Percentiles rank a stretch among this genome's conserved stretches.
Conservation (phyloP, 2,888 invertebrate species). For the Nasonovia ribisnigri region DNA sequence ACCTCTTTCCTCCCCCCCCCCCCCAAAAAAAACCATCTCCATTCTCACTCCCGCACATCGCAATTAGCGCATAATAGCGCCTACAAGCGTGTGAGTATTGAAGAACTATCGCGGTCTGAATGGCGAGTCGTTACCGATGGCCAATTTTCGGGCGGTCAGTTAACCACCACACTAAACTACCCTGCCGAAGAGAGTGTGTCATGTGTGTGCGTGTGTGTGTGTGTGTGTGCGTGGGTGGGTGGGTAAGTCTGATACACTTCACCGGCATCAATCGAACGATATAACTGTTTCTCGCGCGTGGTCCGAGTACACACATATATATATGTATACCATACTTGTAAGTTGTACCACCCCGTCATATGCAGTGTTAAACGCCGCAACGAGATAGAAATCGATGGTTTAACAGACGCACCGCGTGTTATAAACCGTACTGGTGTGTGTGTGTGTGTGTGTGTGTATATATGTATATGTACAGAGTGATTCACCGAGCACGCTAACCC, state of each 20-base stretch:
- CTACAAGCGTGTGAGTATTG: not conserved
- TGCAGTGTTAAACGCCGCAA: constrained; percentile 5
- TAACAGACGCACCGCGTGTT: constrained; percentile 1
- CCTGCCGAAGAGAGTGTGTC: not conserved
- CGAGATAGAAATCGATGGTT: constrained; percentile 10
- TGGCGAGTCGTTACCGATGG: constrained; percentile 59
- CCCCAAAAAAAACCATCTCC: not conserved
- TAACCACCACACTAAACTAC: constrained; percentile 3
- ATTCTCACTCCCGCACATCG: not conserved
- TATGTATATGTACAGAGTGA: not conserved
- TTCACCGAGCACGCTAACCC: not conserved
- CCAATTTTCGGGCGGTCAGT: constrained; percentile 44
- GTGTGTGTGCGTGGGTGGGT: not conserved
- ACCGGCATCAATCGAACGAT: constrained; percentile 28
- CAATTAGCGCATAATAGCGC: constrained; percentile 41
- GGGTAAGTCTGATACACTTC: constrained; percentile 6
- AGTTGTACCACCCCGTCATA: not conserved
- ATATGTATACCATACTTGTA: not conserved
- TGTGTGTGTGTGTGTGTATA: not conserved
- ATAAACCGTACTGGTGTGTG: not conserved
- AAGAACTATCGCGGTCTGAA: constrained; percentile 37
- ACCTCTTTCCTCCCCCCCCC: not conserved
- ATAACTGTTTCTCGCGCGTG: not conserved
- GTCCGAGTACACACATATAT: not conserved
- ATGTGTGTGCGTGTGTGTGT: too few species aligned